Conservation (phyloP, 2,113 vertebrate genomes). For the Periophthalmus modestus region DNA sequence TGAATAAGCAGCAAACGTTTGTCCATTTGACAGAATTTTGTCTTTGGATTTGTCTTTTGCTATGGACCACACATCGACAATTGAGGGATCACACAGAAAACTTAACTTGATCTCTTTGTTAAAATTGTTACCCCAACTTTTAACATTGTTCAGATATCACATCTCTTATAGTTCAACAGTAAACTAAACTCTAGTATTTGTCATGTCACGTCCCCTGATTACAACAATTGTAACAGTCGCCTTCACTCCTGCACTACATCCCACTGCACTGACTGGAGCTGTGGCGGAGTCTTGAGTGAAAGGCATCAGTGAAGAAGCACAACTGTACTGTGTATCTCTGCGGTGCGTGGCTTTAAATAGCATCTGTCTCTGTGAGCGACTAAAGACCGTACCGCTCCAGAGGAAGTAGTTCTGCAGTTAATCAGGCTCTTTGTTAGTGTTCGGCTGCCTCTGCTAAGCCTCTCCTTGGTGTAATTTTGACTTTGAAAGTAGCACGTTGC, state of each 20-base stretch:
- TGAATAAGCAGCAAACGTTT: too few relatives aligned
- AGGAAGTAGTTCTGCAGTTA: constrained; percentile 35
- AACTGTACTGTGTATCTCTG: constrained; percentile 1
- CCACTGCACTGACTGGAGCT: neutral
- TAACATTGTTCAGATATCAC: too few relatives aligned
- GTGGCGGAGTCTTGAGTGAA: constrained; percentile 6
- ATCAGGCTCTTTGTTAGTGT: constrained; percentile 38
- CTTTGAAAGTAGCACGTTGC: constrained; percentile 64
- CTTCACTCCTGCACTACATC: neutral
- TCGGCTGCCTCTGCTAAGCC: constrained; percentile 48
- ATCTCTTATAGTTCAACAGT: too few relatives aligned
- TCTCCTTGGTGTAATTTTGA: constrained; percentile 61
- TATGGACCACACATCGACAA: too few relatives aligned
- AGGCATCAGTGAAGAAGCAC: neutral
- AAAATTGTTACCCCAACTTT: too few relatives aligned
- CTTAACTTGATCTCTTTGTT: too few relatives aligned
- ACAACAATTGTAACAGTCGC: neutral
- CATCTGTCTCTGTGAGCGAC: constrained; percentile 27
- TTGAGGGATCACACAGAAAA: too few relatives aligned
- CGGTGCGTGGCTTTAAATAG: constrained; percentile 4
- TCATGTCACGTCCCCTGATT: neutral
- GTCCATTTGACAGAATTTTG: too few relatives aligned
- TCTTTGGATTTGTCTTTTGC: too few relatives aligned
- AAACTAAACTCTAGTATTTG: too few relatives aligned
- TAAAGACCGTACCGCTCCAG: constrained; percentile 15